A percentile compares a stretch with the other conserved stretches of the same genome.
Evolutionary conservation across 2,113 vertebrate genomes (phyloP).

Genomic region (Lophius piscatorius): DNA sequence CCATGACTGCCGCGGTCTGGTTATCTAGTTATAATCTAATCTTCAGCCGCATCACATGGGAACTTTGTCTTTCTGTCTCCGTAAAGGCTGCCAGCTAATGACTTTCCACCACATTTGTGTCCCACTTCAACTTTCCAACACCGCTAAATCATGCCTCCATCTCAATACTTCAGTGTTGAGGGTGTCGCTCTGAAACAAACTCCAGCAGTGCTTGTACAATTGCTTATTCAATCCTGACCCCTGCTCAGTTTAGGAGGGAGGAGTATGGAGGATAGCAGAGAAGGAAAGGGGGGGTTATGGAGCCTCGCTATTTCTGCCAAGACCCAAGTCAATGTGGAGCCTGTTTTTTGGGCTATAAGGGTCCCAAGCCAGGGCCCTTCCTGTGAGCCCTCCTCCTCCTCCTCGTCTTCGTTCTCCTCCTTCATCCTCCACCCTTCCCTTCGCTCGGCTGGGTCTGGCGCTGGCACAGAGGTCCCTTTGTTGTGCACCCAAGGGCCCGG

Average conservation of each 20-base stretch:
- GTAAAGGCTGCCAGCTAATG: slow-evolving; percentile 3
- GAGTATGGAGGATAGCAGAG: slow-evolving; percentile 75
- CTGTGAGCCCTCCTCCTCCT: slow-evolving; percentile 95
- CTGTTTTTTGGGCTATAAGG: slow-evolving; percentile 80
- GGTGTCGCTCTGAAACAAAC: slow-evolving; percentile 92
- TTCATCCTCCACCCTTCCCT: slow-evolving; percentile 85
- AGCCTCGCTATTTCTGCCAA: slow-evolving; percentile 88
- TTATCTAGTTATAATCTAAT: too few species aligned
- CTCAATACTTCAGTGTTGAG: slow-evolving; percentile 91
- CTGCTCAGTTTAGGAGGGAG: slow-evolving; percentile 80
- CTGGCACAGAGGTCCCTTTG: slow-evolving; percentile 96
- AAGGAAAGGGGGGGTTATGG: slow-evolving; percentile 65
- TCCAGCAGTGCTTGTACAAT: slow-evolving; percentile 92
- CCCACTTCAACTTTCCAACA: slow-evolving; percentile 13
- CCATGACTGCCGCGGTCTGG: too few species aligned
- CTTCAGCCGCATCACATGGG: slow-evolving; percentile 11
- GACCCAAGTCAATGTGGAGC: slow-evolving; percentile 92
- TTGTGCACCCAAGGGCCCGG: slow-evolving; percentile 83
- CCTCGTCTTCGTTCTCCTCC: slow-evolving; percentile 86
- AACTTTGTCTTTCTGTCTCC: slow-evolving; percentile 14
- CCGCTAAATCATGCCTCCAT: slow-evolving; percentile 67
- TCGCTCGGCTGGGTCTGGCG: slow-evolving; percentile 94
- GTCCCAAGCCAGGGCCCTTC: slow-evolving; percentile 93
- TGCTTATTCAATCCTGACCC: slow-evolving; percentile 95
- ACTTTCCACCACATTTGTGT: slow-evolving; percentile 8